phyloP scores from a whole-genome alignment of 2,888 invertebrate species.

The Crocallis elinguaria region DNA sequence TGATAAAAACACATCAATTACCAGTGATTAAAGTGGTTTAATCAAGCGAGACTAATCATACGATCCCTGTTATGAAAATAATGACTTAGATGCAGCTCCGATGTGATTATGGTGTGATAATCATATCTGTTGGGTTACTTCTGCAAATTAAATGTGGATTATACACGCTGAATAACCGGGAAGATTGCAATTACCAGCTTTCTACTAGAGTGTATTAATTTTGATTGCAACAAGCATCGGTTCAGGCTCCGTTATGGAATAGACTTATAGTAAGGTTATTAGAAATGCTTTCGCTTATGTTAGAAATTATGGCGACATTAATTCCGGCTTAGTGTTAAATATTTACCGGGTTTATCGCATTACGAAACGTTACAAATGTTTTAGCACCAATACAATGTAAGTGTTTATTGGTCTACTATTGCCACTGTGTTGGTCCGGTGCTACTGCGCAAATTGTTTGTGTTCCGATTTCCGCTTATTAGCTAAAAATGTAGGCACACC shows the following conservation, averaged over 20 bases:
- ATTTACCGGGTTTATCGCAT: neutral
- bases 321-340: neutral
- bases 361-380: neutral
- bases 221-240: constrained; percentile 12
- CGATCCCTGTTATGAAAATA: constrained; percentile 14
- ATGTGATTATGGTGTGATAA: constrained; percentile 38
- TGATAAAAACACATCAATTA: constrained; percentile 20
- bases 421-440: neutral
- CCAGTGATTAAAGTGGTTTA: constrained; percentile 22
- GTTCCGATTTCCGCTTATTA: neutral
- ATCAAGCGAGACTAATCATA: constrained; percentile 26
- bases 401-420: neutral
- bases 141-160: constrained; percentile 29
- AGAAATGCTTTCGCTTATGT: constrained; percentile 4
- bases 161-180: constrained; percentile 34
- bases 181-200: constrained; percentile 46
- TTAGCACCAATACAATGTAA: neutral
- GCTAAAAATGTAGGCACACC: neutral
- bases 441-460: neutral
- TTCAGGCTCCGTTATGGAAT: neutral
- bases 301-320: neutral
- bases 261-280: neutral
- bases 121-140: constrained; percentile 31
- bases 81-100: constrained; percentile 21
- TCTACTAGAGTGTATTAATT: constrained; percentile 39